These are phyloP conservation scores for Holothuria scabra DNA, from an alignment of 53 echinoderm and acorn worm species.

Conservation along the genomic window DNA sequence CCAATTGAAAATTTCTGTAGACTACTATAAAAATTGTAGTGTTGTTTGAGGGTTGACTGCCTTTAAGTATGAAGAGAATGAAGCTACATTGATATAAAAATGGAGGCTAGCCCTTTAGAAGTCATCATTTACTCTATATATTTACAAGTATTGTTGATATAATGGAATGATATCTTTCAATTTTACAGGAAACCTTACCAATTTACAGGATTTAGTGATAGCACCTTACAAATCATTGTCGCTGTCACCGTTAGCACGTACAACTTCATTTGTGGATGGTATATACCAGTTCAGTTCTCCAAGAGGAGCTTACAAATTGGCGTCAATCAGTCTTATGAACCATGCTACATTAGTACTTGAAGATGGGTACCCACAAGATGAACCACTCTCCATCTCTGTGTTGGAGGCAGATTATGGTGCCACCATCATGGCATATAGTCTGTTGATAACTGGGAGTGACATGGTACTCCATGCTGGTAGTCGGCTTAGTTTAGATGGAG, in stretches of 20 bases:
- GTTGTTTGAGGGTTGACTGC: too few relatives aligned
- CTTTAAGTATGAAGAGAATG: too few relatives aligned
- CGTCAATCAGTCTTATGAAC: slow-evolving; percentile 68
- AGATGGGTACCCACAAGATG: slow-evolving; percentile 8
- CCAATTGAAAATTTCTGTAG: too few relatives aligned
- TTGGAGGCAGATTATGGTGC: slow-evolving; percentile 79
- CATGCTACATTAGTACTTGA: slow-evolving; percentile 67
- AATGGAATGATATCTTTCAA: too few relatives aligned
- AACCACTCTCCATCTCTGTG: slow-evolving; percentile 66
- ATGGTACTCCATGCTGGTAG: slow-evolving; percentile 78
- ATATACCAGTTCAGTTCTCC: slow-evolving; percentile 73
- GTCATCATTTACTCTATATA: too few relatives aligned
- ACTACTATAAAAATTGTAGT: too few relatives aligned
- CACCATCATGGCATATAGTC: slow-evolving; percentile 44
- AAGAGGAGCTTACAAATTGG: slow-evolving; percentile 80
- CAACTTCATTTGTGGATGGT: slow-evolving; percentile 75
- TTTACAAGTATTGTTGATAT: too few relatives aligned
- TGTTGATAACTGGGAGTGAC: slow-evolving; percentile 70
- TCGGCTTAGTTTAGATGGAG: slow-evolving; percentile 75
- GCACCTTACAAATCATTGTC: slow-evolving; percentile 70
- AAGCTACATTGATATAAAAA: too few relatives aligned
- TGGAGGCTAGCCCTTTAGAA: too few relatives aligned
- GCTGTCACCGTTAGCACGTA: slow-evolving; percentile 76
- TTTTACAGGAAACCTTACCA: slow-evolving; percentile 77
- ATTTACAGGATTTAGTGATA: slow-evolving; percentile 79